Conservation (phyloP, 2,888 invertebrate species). For the Tipula lateralis region DNA sequence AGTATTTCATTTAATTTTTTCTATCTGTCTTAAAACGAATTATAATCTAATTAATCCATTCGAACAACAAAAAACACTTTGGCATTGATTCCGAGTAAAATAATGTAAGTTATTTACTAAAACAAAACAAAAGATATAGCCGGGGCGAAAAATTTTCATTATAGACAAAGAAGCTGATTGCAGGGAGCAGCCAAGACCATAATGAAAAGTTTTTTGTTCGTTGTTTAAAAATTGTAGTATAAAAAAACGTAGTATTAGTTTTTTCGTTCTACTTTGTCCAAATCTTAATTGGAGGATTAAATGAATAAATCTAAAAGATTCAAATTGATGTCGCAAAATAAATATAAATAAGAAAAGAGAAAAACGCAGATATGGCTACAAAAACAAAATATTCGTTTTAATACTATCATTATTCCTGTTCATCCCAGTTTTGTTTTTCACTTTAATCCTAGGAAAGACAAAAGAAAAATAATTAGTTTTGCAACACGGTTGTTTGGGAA, state of each 20-base stretch:
- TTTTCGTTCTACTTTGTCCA: neutral
- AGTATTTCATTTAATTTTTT: neutral
- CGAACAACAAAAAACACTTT: neutral
- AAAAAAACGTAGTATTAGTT: neutral
- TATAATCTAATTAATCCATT: neutral
- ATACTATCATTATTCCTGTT: neutral
- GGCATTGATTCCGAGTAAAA: neutral
- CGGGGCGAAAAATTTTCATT: neutral
- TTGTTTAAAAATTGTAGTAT: neutral
- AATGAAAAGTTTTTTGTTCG: neutral
- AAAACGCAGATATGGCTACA: neutral
- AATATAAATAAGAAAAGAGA: neutral
- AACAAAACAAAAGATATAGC: neutral
- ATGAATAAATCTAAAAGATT: neutral
- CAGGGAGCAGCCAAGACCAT: neutral
- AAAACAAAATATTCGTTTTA: neutral
- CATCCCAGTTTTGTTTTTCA: neutral
- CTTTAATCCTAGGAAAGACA: neutral
- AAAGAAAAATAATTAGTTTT: constrained; percentile 5
- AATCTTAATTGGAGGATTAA: constrained; percentile 4
- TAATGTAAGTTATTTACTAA: neutral
- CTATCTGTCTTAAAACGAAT: neutral
- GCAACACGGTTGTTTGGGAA: neutral
- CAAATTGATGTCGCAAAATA: neutral
- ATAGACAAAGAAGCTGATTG: neutral